Evolutionary conservation across 2,797 vertebrate genomes (phyloP), one percentile per base, ranked within the genome.

Genomic region (Coendou prehensilis): DNA sequence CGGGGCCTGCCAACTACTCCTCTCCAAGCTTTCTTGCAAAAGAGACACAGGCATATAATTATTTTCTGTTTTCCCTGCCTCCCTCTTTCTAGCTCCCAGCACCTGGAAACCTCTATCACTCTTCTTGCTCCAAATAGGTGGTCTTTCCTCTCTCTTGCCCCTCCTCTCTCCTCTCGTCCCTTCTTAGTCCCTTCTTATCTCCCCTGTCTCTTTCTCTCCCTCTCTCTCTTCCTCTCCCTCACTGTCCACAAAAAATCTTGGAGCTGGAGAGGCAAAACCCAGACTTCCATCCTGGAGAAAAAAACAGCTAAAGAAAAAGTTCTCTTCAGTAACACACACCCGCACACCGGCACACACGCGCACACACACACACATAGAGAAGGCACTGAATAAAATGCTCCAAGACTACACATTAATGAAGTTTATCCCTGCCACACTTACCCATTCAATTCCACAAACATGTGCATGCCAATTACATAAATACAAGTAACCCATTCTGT

Each of bases 391-490:
- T 56, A 52, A 86, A 94, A 57, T 14, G 4, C 30, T 73, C 56
- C 9, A 75, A 69, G 91, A 87, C 17, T 50, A 69, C 61, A 33
- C 47, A 45, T 56, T 80, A 87, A 54, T 89, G 37, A 73, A 54
- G 33, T 79, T 84, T 87, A 71, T 63, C 63, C 75, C 81, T 73
- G 63, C 18, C 80, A 45, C 2, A 45, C 59, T 78, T 71, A 78
- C 2, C 2, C 61, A 79, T 87, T 75, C 69, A 92, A 50, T 56
- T 83, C 45, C 30, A 75, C 41, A 79, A 93, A 83, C 26, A 37
- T 3, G 41, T 41, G 6, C 50, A 75, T 93, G 63, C 63, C 81
- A 84, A n/a, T 93, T 80, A 80, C n/a, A 8, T 37, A 63, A 91
- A 81, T 67, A 73, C 11, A 83, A 82, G n/a, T 11, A 47, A 56